phyloP scores from a whole-genome alignment of 2,888 invertebrate species.

The Heliconius cydno region DNA sequence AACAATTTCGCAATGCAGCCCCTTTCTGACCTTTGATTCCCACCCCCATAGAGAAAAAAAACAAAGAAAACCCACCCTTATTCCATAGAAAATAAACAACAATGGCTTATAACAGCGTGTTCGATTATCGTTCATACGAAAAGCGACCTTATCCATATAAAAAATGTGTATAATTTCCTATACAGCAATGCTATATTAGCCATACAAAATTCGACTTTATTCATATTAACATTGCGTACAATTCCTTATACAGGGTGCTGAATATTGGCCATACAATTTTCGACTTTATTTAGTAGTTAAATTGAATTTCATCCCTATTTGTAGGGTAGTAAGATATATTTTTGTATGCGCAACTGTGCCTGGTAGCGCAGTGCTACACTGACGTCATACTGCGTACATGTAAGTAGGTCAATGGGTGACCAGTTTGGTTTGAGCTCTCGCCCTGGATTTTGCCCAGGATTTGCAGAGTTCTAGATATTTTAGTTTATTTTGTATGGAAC shows the following conservation, averaged over 20 bases:
- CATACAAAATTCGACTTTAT: constrained; percentile 5
- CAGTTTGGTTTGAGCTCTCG: constrained; percentile 44
- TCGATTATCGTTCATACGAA: background rate
- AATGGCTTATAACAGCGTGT: background rate
- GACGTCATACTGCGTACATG: constrained; percentile 60
- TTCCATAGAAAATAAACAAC: background rate
- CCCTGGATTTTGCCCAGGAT: constrained; percentile 21
- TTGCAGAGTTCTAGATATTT: constrained; percentile 24
- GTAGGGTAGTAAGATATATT: constrained; percentile 40
- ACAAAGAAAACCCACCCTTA: constrained; percentile 17
- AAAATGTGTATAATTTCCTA: background rate
- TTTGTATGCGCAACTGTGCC: constrained; percentile 37
- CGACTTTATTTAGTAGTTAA: constrained; percentile 31
- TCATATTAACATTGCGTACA: background rate
- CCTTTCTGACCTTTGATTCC: constrained; percentile 48
- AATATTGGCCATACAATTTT: constrained; percentile 31
- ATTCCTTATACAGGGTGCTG: background rate
- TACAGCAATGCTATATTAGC: background rate
- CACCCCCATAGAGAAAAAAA: constrained; percentile 31
- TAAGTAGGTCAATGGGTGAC: constrained; percentile 56
- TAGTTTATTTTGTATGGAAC: constrained; percentile 21
- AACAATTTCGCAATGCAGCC: constrained; percentile 48
- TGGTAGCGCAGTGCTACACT: constrained; percentile 58
- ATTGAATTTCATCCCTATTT: constrained; percentile 48
- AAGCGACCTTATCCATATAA: background rate